Evolutionary conservation across 2,888 invertebrate genomes (phyloP).

Genomic region (Diogma glabrata): DNA sequence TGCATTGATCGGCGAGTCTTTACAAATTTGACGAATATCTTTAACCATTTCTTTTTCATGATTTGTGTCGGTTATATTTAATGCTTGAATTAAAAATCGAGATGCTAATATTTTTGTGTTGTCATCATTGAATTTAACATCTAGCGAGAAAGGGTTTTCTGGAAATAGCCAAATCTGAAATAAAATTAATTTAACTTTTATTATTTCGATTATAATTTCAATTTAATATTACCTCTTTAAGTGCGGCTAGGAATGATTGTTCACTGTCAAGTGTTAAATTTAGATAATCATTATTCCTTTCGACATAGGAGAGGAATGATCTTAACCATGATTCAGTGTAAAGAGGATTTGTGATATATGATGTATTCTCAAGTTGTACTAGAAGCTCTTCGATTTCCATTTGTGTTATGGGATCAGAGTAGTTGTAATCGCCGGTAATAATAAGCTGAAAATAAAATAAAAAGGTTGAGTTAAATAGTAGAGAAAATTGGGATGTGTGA

Average conservation of each 20-base stretch:
- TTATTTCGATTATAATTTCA: conserved; percentile 5
- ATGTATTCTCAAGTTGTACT: conserved; percentile 63
- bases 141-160: conserved; percentile 66
- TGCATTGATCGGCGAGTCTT: conserved; percentile 66
- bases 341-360: conserved; percentile 63
- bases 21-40: conserved; percentile 62
- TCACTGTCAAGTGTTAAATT: conserved; percentile 66
- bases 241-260: conserved; percentile 55
- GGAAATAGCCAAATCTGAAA: conserved; percentile 63
- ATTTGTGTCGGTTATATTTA: conserved; percentile 80
- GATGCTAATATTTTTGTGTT: conserved; percentile 68
- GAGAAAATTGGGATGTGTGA: conserved; percentile 1
- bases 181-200: background rate
- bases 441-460: conserved; percentile 76
- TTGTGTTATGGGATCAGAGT: conserved; percentile 66
- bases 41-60: conserved; percentile 86
- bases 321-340: conserved; percentile 86
- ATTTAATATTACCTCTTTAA: conserved; percentile 65
- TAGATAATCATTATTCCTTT: conserved; percentile 60
- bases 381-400: conserved; percentile 68
- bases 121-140: conserved; percentile 69
- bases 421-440: conserved; percentile 66
- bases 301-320: conserved; percentile 65
- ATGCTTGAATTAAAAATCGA: conserved; percentile 76
- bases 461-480: conserved; percentile 18